Percentiles rank a stretch among this genome's conserved stretches.
These are phyloP conservation scores for Ciconia stormi DNA, from an alignment of 2,113 vertebrate species.

Conservation along the genomic window DNA sequence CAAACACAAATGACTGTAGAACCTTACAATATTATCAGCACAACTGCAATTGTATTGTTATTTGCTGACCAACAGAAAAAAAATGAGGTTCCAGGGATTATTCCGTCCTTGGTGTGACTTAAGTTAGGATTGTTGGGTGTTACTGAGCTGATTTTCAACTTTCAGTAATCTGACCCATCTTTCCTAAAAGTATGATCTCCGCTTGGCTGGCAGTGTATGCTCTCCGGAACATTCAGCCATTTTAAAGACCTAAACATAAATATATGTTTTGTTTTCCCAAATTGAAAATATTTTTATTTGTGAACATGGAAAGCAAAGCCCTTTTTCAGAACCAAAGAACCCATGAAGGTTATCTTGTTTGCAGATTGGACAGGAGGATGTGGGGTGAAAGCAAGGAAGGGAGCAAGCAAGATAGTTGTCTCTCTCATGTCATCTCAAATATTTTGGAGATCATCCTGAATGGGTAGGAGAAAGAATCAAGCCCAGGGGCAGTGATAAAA, in stretches of 20 bases:
- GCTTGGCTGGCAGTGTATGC: not conserved
- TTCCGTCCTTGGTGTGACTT: not conserved
- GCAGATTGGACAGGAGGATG: not conserved
- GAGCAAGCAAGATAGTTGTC: not conserved
- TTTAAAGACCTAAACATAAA: not conserved
- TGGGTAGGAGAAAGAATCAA: not conserved
- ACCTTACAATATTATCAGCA: not conserved
- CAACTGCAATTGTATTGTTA: not conserved
- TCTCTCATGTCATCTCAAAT: not conserved
- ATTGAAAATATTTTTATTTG: not conserved
- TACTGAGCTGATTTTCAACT: not conserved
- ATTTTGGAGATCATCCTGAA: not conserved
- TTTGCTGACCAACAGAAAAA: not conserved
- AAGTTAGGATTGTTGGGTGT: not conserved
- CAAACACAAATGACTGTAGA: not conserved
- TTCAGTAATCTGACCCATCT: not conserved
- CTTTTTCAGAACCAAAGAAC: not conserved
- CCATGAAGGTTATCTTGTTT: not conserved
- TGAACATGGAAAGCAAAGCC: not conserved
- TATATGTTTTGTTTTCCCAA: not conserved
- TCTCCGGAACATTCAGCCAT: not conserved
- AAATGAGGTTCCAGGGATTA: not conserved
- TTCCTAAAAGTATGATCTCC: not conserved
- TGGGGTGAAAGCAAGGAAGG: not conserved
- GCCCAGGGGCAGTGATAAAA: not conserved